A percentile compares a stretch with the other conserved stretches of the same genome.
Conservation (phyloP, 2,797 vertebrate species). For the Falco concolor region DNA sequence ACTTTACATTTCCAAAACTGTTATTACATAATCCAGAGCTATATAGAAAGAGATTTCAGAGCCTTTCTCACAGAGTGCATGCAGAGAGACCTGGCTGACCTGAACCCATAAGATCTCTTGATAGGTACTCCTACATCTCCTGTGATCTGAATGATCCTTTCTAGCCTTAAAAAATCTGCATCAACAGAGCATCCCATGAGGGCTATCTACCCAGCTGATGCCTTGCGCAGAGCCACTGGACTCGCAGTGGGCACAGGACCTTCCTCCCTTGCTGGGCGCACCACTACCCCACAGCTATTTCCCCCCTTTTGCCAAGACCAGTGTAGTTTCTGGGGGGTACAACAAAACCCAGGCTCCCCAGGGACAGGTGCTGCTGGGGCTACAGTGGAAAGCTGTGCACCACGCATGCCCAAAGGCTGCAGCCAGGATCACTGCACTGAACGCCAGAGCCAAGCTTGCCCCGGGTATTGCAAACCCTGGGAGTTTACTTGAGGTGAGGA, state of each 20-base stretch:
- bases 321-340: accelerated
- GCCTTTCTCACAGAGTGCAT: neutral
- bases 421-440: accelerated
- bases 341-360: neutral
- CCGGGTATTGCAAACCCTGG: neutral
- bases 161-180: neutral
- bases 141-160: neutral
- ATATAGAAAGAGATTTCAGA: neutral
- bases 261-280: neutral
- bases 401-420: accelerated
- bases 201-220: neutral
- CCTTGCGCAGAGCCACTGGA: neutral
- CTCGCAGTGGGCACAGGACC: neutral
- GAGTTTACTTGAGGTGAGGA: neutral
- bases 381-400: neutral
- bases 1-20: neutral
- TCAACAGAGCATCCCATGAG: neutral
- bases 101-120: neutral
- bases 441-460: neutral
- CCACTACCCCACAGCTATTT: neutral
- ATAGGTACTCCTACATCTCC: neutral
- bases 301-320: neutral
- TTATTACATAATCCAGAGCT: neutral
- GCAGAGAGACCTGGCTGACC: neutral
- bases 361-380: neutral